phyloP scores from a whole-genome alignment of 92 coral and sea anemone genomes.

The Porites rus region DNA sequence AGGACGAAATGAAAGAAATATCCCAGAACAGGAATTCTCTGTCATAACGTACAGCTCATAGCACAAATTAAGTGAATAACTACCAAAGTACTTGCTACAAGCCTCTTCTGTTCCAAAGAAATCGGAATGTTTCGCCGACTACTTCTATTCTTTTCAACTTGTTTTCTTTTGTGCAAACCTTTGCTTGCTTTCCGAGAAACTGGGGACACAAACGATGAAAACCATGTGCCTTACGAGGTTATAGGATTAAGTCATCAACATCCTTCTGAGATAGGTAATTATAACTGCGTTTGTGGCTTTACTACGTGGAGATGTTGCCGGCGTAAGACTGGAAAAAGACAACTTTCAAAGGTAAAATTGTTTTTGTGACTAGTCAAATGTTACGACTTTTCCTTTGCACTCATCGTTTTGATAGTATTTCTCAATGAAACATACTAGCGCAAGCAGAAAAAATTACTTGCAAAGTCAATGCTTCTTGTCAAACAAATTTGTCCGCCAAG shows the following conservation, averaged over 20 bases:
- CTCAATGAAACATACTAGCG: too few species aligned
- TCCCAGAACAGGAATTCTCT: background rate
- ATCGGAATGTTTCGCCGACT: background rate
- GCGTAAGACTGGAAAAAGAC: background rate
- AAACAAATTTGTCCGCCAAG: too few species aligned
- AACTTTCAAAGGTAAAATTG: background rate
- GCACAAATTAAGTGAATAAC: background rate
- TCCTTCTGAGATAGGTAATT: background rate
- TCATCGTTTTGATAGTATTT: too few species aligned
- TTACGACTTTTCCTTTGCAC: too few species aligned
- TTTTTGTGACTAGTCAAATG: background rate
- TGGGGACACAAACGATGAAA: background rate
- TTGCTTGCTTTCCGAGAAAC: background rate
- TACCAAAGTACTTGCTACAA: background rate
- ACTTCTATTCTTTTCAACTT: background rate
- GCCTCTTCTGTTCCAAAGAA: background rate
- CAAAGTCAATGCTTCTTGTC: too few species aligned
- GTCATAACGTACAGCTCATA: background rate
- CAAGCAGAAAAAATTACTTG: too few species aligned
- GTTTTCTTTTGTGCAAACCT: background rate
- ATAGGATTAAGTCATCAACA: background rate
- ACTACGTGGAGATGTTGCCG: background rate
- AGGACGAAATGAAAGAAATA: too few species aligned
- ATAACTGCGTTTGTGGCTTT: background rate
- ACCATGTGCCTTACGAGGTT: background rate